Conservation (phyloP, 2,113 vertebrate genomes). For the Stegostoma tigrinum region DNA sequence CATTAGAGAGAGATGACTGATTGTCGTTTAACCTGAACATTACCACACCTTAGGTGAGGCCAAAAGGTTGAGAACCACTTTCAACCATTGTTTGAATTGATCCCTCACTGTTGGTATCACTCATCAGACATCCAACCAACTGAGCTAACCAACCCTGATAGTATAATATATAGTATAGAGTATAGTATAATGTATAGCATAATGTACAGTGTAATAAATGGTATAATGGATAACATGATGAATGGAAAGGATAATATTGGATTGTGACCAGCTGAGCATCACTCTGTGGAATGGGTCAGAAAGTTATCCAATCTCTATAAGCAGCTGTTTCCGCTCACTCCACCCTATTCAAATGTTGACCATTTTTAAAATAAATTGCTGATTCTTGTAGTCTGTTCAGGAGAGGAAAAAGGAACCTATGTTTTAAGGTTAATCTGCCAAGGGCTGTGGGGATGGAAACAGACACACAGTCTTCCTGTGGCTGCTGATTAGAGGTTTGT, state of each 20-base stretch:
- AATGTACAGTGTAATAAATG: no score
- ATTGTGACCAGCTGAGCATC: constrained; percentile 45
- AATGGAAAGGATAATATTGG: constrained; percentile 46
- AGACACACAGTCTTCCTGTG: constrained; percentile 26
- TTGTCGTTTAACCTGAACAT: no score
- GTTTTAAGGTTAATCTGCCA: constrained; percentile 23
- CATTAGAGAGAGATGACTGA: no score
- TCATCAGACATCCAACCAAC: no score
- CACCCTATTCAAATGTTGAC: constrained; percentile 50
- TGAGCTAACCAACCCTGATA: no score
- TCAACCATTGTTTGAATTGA: no score
- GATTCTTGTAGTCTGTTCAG: constrained; percentile 42
- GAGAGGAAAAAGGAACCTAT: constrained; percentile 45
- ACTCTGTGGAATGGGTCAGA: constrained; percentile 43
- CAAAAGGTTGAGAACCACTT: no score
- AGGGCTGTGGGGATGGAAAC: constrained; percentile 25
- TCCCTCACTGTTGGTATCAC: no score
- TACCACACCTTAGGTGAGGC: no score
- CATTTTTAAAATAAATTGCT: constrained; percentile 60
- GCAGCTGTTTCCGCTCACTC: constrained; percentile 66
- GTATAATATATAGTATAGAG: no score
- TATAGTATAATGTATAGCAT: no score
- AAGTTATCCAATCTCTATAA: constrained; percentile 64
- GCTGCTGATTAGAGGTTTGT: constrained; percentile 10
- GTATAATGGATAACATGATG: not conserved